phyloP scores from a whole-genome alignment of 2,113 vertebrate species.

The Candoia aspera region DNA sequence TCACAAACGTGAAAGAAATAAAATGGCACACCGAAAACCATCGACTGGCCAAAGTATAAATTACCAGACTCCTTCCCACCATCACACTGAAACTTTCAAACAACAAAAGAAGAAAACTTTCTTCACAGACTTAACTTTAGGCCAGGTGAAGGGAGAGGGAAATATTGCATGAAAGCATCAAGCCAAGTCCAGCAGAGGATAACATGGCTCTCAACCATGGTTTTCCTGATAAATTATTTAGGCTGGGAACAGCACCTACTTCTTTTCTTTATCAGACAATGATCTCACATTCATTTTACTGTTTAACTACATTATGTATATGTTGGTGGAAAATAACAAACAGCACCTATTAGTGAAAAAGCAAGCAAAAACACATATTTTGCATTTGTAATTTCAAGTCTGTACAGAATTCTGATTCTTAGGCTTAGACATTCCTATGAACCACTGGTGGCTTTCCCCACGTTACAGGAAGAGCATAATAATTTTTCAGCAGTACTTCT shows the following conservation, averaged over 20 bases:
- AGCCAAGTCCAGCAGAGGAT: neutral
- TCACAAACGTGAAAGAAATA: conserved; percentile 37
- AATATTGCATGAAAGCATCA: neutral
- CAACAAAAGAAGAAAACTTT: neutral
- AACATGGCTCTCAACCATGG: neutral
- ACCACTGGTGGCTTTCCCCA: conserved; percentile 18
- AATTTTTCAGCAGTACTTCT: neutral
- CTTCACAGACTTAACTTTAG: neutral
- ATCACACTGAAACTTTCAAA: neutral
- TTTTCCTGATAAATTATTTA: neutral
- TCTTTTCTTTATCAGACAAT: neutral
- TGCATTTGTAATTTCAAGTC: neutral
- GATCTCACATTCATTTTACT: neutral
- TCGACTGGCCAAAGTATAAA: neutral
- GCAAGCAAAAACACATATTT: neutral
- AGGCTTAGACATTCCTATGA: conserved; percentile 3
- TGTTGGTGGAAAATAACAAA: neutral
- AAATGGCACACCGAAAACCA: neutral
- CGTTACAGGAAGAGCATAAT: conserved; percentile 17
- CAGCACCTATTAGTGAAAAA: neutral
- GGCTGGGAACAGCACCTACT: neutral
- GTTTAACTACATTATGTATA: neutral
- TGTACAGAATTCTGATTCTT: neutral
- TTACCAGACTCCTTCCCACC: neutral
- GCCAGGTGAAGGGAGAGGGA: neutral